These are phyloP conservation scores for Leucophenga varia DNA, from an alignment of 1,140 invertebrate species.

Conservation along the genomic window DNA sequence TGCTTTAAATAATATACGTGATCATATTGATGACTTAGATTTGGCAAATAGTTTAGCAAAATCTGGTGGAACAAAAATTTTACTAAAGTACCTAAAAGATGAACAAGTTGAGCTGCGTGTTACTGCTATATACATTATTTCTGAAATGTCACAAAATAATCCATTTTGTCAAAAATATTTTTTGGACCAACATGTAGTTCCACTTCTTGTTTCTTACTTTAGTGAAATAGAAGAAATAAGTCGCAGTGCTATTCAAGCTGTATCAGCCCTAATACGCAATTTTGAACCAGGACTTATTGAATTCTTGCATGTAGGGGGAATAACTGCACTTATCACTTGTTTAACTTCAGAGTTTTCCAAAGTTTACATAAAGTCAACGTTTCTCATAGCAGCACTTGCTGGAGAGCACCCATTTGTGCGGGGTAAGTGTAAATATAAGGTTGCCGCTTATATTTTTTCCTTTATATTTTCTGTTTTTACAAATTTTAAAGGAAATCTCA, in stretches of 20 bases:
- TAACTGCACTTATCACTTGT: conserved; percentile 11
- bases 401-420: not conserved
- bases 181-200: conserved; percentile 59
- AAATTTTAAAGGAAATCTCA: not conserved
- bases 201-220: conserved; percentile 59
- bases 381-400: conserved; percentile 13
- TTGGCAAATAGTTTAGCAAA: conserved; percentile 68
- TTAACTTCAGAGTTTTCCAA: conserved; percentile 5
- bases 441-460: too few species aligned
- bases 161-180: conserved; percentile 64
- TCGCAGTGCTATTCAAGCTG: conserved; percentile 64
- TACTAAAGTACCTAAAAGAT: conserved; percentile 60
- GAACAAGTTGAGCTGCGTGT: conserved; percentile 59
- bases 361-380: conserved; percentile 13
- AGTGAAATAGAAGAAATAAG: conserved; percentile 59
- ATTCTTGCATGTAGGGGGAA: conserved; percentile 16
- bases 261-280: conserved; percentile 61
- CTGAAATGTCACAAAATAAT: conserved; percentile 67
- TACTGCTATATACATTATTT: conserved; percentile 63
- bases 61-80: conserved; percentile 64
- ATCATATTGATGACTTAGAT: conserved; percentile 63
- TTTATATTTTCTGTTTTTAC: too few species aligned
- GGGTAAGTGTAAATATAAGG: too few species aligned
- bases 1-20: conserved; percentile 59
- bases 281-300: conserved; percentile 14